Evolutionary conservation across 2,888 invertebrate genomes (phyloP), one percentile per base, ranked within the genome.

Genomic region (Corbicula japonica): DNA sequence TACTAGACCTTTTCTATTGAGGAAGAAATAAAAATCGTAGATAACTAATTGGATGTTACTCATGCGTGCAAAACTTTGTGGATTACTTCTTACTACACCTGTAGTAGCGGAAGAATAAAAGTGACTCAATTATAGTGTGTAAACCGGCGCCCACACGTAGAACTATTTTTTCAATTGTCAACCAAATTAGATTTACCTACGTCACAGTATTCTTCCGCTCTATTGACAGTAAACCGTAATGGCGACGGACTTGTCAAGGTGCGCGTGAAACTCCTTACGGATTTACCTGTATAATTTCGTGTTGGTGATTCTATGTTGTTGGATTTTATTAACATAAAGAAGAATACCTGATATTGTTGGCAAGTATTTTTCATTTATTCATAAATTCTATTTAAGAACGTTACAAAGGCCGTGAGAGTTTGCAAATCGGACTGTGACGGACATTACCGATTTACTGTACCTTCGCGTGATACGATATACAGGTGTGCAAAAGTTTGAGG

Each of bases 21-120:
- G n/a, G n/a, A 54, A 23, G 4, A 28, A 21, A 28, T 21, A n/a
- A 50, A 50, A 21, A 50, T 21, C 28, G 54, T 54, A 30, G 28
- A 23, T n/a, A 21, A 23, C 23, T 21, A 6, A n/a, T 30, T 30
- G 18, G n/a, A 54, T 23, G 28, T 28, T 54, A 54, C 54, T 2
- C 54, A 54, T 54, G n/a, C 6, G n/a, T 30, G 54, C 28, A 28
- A 28, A 50, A 28, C 28, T n/a, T n/a, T n/a, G n/a, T n/a, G 83
- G 21, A 73, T 80, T 83, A 83, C 48, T 78, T 83, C 66, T 63
- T 83, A 83, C 83, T 83, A 83, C 68, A 80, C 83, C 77, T 80
- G 80, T 83, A 83, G 83, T 83, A 83, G 83, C 83, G 83, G 78
- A 83, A 18, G 65, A 30, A 60, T 58, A 65, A 72, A 65, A 63